Conservation (phyloP, 2,113 vertebrate genomes). For the Thomomys bottae region DNA sequence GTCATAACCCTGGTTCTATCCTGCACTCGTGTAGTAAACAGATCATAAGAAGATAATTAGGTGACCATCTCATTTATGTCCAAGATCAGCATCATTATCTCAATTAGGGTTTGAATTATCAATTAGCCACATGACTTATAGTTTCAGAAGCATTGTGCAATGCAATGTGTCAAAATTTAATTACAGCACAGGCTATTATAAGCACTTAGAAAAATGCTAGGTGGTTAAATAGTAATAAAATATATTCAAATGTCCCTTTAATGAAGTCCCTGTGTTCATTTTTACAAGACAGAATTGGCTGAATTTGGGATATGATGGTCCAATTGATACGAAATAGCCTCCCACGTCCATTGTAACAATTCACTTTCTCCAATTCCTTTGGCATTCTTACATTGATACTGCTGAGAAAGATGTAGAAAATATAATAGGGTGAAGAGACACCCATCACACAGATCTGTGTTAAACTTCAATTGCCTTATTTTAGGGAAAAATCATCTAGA, state of each 20-base stretch:
- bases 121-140: conserved; percentile 78
- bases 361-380: background rate
- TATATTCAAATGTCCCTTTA: conserved; percentile 43
- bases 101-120: conserved; percentile 83
- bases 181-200: conserved; percentile 57
- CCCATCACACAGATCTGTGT: background rate
- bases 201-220: conserved; percentile 34
- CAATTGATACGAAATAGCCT: background rate
- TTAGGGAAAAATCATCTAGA: background rate
- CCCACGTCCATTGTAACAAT: background rate
- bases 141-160: conserved; percentile 62
- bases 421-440: background rate
- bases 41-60: conserved; percentile 77
- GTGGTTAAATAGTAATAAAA: conserved; percentile 66
- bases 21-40: conserved; percentile 71
- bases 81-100: conserved; percentile 79
- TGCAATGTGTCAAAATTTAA: conserved; percentile 72
- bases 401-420: background rate
- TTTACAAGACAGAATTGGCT: background rate
- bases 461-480: background rate
- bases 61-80: conserved; percentile 65
- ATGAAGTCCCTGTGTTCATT: background rate
- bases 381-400: background rate
- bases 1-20: conserved; percentile 41
- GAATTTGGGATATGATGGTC: background rate